Conservation (phyloP, 2,888 invertebrate species). For the Neoscelio sp. region DNA sequence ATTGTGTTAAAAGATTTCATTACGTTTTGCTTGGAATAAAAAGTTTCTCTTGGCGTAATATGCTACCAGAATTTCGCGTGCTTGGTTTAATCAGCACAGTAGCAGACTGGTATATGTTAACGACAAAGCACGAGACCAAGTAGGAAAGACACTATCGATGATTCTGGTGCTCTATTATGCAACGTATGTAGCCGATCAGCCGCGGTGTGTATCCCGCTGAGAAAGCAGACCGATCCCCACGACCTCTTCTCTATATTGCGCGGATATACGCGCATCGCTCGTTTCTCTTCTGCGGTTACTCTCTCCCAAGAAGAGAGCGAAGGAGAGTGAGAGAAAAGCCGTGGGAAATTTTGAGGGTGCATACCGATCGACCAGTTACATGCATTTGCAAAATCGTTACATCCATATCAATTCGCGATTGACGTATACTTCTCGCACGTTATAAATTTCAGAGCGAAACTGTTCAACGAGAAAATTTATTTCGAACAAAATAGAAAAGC, state of each 20-base stretch:
- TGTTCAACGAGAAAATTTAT: conserved; percentile 5
- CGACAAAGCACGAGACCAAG: conserved; percentile 47
- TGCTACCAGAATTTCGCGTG: not conserved
- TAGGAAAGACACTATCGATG: conserved; percentile 46
- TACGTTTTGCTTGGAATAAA: conserved; percentile 4
- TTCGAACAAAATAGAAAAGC: not conserved
- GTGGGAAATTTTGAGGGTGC: conserved; percentile 67
- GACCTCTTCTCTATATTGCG: conserved; percentile 67
- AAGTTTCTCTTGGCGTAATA: conserved; percentile 5
- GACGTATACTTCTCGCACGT: conserved; percentile 25
- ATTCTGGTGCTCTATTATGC: conserved; percentile 58
- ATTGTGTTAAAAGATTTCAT: too few relatives aligned
- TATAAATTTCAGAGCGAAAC: conserved; percentile 12
- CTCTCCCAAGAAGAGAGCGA: conserved; percentile 56
- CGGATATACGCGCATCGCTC: conserved; percentile 66
- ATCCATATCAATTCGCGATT: conserved; percentile 17
- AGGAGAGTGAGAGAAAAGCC: conserved; percentile 46
- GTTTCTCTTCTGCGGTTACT: conserved; percentile 67
- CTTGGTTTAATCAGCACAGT: conserved; percentile 25
- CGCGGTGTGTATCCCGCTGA: conserved; percentile 68
- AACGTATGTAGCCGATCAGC: conserved; percentile 53
- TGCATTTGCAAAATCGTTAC: conserved; percentile 54
- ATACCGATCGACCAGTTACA: conserved; percentile 38
- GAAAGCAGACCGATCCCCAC: conserved; percentile 72
- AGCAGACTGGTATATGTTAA: conserved; percentile 48